Percentiles rank a stretch among this genome's conserved stretches.
These are phyloP conservation scores for crab-eating macaque (Macaca fascicularis) DNA, from an alignment of 2,113 vertebrate species.

Conservation along the genomic window T2T-MFA8v1.1 NC_088380.1:122242501-122243000, in stretches of 20 bases:
- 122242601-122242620: not conserved
- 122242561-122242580: not conserved
- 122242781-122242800: not conserved
- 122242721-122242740: not conserved
- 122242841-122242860: not conserved
- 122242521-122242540: not conserved
- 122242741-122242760: not conserved
- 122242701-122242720: not conserved
- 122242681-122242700: not conserved
- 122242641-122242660: not conserved
- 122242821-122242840: not conserved
- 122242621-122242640: not conserved
- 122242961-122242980: not conserved
- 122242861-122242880: not conserved
- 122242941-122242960: not conserved
- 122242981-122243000: not conserved
- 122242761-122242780: not conserved
- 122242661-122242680: not conserved
- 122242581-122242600: not conserved
- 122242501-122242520: not conserved
- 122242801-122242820: not conserved
- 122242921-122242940: not conserved
- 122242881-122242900: not conserved
- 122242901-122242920: not conserved
- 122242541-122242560: not conserved